Evolutionary conservation across 2,888 invertebrate species (phyloP).

Genomic region (Acanthosoma haemorrhoidale): DNA sequence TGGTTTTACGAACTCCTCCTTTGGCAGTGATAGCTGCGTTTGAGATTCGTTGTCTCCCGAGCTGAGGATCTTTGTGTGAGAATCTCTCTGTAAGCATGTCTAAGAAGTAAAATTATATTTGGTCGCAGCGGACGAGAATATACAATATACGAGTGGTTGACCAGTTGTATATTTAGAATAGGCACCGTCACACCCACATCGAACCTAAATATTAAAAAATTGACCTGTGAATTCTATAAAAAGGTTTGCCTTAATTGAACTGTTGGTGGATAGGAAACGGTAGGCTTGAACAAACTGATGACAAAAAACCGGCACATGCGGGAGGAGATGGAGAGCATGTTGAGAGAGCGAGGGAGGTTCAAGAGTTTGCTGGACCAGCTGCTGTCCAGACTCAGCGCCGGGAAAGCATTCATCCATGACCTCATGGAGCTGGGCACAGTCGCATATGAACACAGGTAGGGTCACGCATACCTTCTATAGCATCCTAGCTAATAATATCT

Average conservation of each 20-base stretch:
- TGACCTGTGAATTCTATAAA: neutral
- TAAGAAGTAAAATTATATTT: too few relatives aligned
- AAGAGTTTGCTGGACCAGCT: constrained; percentile 75
- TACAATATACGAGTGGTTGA: too few relatives aligned
- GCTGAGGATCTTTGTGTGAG: too few relatives aligned
- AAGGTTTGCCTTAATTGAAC: too few relatives aligned
- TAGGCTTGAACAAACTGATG: constrained; percentile 68
- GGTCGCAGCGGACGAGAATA: too few relatives aligned
- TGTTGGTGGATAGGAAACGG: constrained; percentile 52
- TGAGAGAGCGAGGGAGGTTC: constrained; percentile 77
- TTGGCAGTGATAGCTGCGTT: too few relatives aligned
- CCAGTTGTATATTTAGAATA: too few relatives aligned
- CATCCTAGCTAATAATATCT: too few relatives aligned
- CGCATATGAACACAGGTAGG: constrained; percentile 84
- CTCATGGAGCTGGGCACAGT: constrained; percentile 81
- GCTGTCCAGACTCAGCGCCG: constrained; percentile 54
- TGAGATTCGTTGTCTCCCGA: too few relatives aligned
- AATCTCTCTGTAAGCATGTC: too few relatives aligned
- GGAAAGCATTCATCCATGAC: constrained; percentile 77
- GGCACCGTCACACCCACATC: neutral
- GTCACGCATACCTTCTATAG: too few relatives aligned
- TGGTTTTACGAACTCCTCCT: too few relatives aligned
- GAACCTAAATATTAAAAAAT: neutral
- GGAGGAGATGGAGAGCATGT: constrained; percentile 71
- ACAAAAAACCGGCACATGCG: constrained; percentile 67